phyloP scores from a whole-genome alignment of 2,113 vertebrate genomes.

The Crypturellus undulatus region DNA sequence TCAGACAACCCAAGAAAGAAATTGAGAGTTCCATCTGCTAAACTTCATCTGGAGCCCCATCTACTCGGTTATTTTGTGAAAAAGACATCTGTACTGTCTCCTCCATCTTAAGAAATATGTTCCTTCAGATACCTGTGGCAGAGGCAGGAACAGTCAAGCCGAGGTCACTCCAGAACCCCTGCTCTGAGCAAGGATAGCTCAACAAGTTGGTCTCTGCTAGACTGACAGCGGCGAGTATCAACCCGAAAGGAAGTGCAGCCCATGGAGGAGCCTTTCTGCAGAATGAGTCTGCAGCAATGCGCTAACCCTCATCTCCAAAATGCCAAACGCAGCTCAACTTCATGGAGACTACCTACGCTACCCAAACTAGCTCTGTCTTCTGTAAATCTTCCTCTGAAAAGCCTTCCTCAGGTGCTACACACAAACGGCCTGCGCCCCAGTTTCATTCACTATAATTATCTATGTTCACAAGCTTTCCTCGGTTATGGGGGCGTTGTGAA shows the following conservation, averaged over 20 bases:
- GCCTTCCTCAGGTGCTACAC: neutral
- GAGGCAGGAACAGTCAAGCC: neutral
- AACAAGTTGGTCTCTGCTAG: neutral
- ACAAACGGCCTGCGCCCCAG: fast-evolving
- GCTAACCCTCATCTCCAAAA: fast-evolving
- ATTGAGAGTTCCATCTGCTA: fast-evolving
- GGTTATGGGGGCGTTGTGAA: neutral
- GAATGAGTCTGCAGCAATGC: fast-evolving
- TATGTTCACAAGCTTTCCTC: neutral
- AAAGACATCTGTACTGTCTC: neutral
- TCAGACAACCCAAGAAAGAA: neutral
- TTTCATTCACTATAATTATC: neutral
- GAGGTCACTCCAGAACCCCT: neutral
- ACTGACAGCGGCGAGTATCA: neutral
- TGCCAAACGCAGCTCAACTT: neutral
- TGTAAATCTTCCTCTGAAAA: neutral
- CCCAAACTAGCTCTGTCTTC: fast-evolving
- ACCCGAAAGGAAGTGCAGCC: neutral
- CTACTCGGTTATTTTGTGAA: neutral
- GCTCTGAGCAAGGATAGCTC: neutral
- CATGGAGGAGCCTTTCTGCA: neutral
- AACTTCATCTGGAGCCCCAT: neutral
- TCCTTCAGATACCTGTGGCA: fast-evolving
- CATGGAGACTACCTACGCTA: neutral
- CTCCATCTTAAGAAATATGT: neutral